Evolutionary conservation across 2,113 vertebrate genomes (phyloP), one percentile per base, ranked within the genome.

Genomic region (Terrapene triunguis): DNA sequence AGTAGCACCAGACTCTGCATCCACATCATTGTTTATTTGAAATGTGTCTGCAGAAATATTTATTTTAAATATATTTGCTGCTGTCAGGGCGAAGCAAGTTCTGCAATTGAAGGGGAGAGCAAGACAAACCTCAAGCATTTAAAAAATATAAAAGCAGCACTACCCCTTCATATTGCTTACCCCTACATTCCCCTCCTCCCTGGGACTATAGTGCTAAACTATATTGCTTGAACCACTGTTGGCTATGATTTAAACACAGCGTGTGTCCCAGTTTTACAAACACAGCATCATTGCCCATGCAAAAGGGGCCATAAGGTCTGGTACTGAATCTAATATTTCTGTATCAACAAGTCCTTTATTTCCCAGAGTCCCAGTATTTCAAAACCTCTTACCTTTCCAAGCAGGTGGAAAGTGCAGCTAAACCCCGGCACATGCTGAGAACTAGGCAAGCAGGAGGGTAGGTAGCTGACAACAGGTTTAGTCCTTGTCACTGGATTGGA

Each of bases 311-410:
- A 38, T 10, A 72, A 72, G 35, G n/a, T 72, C 65, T 38, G 9
- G 35, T 72, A 21, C n/a, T 6, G n/a, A 38, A 72, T 72, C n/a
- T 38, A 22, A 21, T 38, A 38, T 72, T 72, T 65, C 82, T 81
- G 82, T 89, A 86, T 84, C 92, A 38, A 69, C 57, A 10, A 50
- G 4, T 72, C 85, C 88, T 82, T 55, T 51, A 79, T 91, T 35
- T 42, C 84, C 80, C 95, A 85, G 83, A 27, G 9, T 69, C 82
- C 94, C 9, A 1, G 27, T 0, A 0, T 80, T 84, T 54, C 4
- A 2, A 51, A 89, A 87, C 57, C 81, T 88, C 97, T 97, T 99
- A 99, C 99, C 99, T 99, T 97, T 99, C 99, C 97, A 99, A 96
- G 97, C 98, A 99, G 97, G 98, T 96, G 35, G 99, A 98, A 88